Evolutionary conservation across 2,888 invertebrate genomes (phyloP), one percentile per base, ranked within the genome.

Genomic region (Anthophora plumipes): DNA sequence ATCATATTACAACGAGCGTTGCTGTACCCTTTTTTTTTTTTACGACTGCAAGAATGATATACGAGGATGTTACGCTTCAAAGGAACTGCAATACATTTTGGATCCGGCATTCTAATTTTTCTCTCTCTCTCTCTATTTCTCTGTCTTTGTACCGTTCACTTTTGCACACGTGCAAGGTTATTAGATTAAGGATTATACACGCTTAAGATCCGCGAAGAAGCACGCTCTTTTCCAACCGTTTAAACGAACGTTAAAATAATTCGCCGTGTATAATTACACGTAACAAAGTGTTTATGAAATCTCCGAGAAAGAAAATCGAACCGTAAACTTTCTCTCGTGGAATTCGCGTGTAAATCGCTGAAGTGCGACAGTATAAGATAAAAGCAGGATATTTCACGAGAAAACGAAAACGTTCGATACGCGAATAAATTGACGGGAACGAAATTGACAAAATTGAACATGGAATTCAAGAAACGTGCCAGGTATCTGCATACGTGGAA

Each of bases 111-210:
- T 60, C 52, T 61, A 70, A 12, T 61, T 39, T 52, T 68, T 55
- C 75, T 59, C 54, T 39, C n/a, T n/a, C n/a, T n/a, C n/a, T n/a
- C n/a, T n/a, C n/a, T n/a, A n/a, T n/a, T n/a, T n/a, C n/a, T n/a
- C n/a, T n/a, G n/a, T n/a, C n/a, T 48, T n/a, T 48, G n/a, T 31
- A 64, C 64, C 69, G 22, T 20, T 71, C 69, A 77, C 73, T 82
- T 75, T 64, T 68, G 17, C 46, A 41, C n/a, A 25, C 37, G 59
- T 43, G 25, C 76, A 76, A 81, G 69, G 67, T 41, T 57, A 52
- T 66, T 52, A 20, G 39, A 52, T 61, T 54, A 77, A 73, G n/a
- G 39, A 73, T 80, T 60, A 41, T 31, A 4, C 39, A 52, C 61
- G 43, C 22, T 46, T 39, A 52, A 52, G 43, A 41, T 54, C 25